Evolutionary conservation across 2,888 invertebrate genomes (phyloP).

Genomic region (Teleiodes luculella): DNA sequence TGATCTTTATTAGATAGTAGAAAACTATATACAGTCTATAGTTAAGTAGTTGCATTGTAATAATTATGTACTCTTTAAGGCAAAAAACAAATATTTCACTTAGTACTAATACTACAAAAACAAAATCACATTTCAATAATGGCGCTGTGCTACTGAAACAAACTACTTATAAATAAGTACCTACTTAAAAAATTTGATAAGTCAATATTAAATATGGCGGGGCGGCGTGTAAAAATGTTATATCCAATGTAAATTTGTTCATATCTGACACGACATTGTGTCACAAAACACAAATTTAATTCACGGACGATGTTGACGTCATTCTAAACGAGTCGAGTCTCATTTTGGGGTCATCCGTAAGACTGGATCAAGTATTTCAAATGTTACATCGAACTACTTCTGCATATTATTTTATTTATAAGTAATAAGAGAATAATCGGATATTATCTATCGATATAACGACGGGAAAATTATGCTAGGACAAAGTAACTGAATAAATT

Average conservation of each 20-base stretch:
- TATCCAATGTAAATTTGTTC: conserved; percentile 35
- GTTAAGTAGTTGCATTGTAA: too few relatives aligned
- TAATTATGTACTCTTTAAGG: too few relatives aligned
- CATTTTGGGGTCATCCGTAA: conserved; percentile 28
- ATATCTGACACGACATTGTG: conserved; percentile 27
- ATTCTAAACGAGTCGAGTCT: conserved; percentile 27
- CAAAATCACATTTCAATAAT: neutral
- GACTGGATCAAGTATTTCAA: conserved; percentile 16
- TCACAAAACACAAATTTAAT: conserved; percentile 29
- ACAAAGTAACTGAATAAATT: too few relatives aligned
- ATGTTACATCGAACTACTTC: neutral
- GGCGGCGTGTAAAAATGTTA: conserved; percentile 18
- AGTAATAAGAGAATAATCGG: too few relatives aligned
- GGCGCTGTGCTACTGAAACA: neutral
- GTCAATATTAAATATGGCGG: neutral
- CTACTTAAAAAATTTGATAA: neutral
- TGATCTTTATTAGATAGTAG: neutral
- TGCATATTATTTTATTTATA: too few relatives aligned
- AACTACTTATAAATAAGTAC: neutral
- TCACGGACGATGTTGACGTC: conserved; percentile 40
- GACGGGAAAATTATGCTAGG: too few relatives aligned
- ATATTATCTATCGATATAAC: too few relatives aligned
- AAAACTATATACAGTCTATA: too few relatives aligned
- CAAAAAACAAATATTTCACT: too few relatives aligned
- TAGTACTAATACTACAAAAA: too few relatives aligned